phyloP scores from a whole-genome alignment of 2,888 invertebrate species.

The Melangyna quadrimaculata region DNA sequence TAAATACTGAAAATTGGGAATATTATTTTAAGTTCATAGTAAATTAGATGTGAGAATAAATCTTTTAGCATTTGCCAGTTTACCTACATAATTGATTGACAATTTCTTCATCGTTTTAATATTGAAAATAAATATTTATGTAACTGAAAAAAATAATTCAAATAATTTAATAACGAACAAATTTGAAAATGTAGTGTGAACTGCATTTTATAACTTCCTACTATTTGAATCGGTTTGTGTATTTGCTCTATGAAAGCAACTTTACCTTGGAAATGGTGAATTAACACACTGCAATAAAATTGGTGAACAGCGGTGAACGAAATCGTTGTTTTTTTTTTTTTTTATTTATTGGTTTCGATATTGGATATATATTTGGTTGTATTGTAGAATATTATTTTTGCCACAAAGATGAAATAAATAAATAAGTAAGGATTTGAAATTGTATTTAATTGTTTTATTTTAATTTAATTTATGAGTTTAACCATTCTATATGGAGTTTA shows the following conservation, averaged over 20 bases:
- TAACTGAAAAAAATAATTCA: neutral
- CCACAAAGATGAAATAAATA: no score
- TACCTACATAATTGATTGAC: neutral
- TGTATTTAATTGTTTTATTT: no score
- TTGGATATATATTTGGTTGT: neutral
- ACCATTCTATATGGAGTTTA: no score
- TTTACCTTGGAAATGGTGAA: neutral
- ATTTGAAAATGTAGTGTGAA: neutral
- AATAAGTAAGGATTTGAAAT: no score
- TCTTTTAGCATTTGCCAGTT: neutral
- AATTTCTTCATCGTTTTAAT: neutral
- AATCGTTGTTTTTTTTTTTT: neutral
- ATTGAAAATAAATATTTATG: neutral
- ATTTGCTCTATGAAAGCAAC: neutral
- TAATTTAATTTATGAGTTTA: no score
- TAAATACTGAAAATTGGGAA: neutral
- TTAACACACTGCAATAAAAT: neutral
- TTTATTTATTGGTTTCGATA: neutral
- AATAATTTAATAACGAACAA: neutral
- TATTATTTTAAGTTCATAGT: neutral
- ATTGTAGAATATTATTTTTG: neutral
- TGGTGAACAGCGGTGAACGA: neutral
- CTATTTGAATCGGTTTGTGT: neutral
- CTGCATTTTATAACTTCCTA: neutral
- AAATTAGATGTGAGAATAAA: neutral